Percentiles rank a stretch among this genome's conserved stretches.
phyloP scores from a whole-genome alignment of 2,797 vertebrate species.

The Varecia variegata region DNA sequence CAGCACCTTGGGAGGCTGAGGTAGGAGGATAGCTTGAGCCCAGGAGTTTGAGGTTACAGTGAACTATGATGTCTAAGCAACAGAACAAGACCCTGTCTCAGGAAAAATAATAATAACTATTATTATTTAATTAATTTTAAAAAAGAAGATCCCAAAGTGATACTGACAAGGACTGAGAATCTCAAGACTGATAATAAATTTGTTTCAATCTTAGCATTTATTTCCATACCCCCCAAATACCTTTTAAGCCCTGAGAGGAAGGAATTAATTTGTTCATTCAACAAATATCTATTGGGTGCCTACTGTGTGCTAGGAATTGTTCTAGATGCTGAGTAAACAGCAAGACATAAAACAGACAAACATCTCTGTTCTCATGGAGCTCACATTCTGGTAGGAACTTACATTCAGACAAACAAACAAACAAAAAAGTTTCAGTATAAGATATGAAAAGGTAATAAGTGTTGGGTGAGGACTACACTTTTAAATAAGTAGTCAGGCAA shows the following conservation, averaged over 20 bases:
- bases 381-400: background rate
- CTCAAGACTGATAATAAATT: background rate
- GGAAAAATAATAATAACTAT: too few species aligned
- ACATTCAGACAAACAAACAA: background rate
- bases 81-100: too few species aligned
- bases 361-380: background rate
- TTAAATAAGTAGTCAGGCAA: background rate
- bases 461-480: background rate
- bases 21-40: too few species aligned
- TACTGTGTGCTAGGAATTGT: background rate
- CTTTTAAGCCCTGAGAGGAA: background rate
- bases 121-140: background rate
- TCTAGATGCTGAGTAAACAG: background rate
- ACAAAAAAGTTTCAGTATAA: background rate
- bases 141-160: background rate
- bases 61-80: too few species aligned
- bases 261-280: constrained; percentile 5
- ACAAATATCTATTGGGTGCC: background rate
- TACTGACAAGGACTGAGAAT: background rate
- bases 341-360: background rate
- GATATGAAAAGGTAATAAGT: background rate
- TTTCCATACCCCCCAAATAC: background rate
- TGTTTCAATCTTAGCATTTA: background rate
- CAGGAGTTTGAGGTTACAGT: too few species aligned
- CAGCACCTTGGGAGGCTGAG: too few species aligned